Base-by-base conservation (phyloP, 1,140 invertebrate genomes). In the Chymomyza costata region DNA sequence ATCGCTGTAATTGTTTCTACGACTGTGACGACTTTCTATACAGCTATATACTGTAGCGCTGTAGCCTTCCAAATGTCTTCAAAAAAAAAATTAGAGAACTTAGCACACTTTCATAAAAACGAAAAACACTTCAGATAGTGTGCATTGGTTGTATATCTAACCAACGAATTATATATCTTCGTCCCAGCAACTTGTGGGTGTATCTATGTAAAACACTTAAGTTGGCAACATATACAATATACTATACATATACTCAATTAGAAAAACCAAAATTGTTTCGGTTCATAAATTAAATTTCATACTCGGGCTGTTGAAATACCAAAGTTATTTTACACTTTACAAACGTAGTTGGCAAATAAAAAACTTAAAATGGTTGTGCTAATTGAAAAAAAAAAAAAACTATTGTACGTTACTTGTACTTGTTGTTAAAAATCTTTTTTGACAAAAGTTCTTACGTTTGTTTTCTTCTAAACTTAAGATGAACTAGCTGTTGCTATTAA, bases 341-440 rank as follows among this genome's bases (percentile, higher is more conserved):
- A 47, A 15, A 34, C 50, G 34, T 39, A 41, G 50, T 46, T 53
- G 55, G 56, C 41, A 44, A 69, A 61, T 64, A 49, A 76, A 65
- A 46, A 64, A 66, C 63, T 64, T 59, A 80, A 61, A 71, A 83
- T 80, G 80, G 80, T 83, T 83, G 80, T 83, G 80, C 80, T 83
- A 80, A 65, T 61, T 63, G 60, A 71, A 65, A 55, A 69, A 56
- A 34, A 41, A 11, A 34, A 43, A 43, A 43, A 43, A 11, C 49
- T 65, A 51, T 41, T 51, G 14, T n/a, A n/a, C n/a, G n/a, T n/a
- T n/a, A n/a, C n/a, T n/a, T n/a, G n/a, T 63, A 54, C 58, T 58
- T 49, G 37, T 46, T 59, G 53, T 71, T 70, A 54, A 60, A 76
- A 61, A 52, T 66, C 68, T 58, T 62, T 73, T 60, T 67, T 31